Percentiles rank a stretch among this genome's conserved stretches.
These are phyloP conservation scores for Tachysurus vachellii DNA, from an alignment of 2,113 vertebrate genomes.

Conservation along the genomic window DNA sequence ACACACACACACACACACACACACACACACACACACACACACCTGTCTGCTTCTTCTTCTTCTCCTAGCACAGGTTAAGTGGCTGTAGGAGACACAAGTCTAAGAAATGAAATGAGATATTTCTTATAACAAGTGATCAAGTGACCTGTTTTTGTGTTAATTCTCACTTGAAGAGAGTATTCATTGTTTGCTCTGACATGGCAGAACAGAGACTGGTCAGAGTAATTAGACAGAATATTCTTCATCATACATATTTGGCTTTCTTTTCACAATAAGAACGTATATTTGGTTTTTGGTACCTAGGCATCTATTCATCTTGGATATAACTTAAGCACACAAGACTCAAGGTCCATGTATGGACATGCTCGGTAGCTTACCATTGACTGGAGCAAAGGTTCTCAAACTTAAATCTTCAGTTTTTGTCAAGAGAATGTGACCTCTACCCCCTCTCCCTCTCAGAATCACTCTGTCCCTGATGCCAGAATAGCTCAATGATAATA, in stretches of 20 bases:
- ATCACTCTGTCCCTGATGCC: neutral
- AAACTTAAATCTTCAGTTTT: conserved; percentile 8
- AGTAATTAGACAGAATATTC: neutral
- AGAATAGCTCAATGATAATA: neutral
- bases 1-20: neutral
- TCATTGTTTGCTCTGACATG: neutral
- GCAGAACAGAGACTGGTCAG: neutral
- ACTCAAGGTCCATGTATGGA: neutral
- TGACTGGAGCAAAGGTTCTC: neutral
- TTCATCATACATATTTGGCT: neutral
- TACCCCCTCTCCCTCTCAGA: no score
- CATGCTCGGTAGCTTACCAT: neutral
- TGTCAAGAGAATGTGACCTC: neutral
- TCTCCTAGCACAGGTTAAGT: conserved; percentile 56
- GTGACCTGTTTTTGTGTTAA: conserved; percentile 53
- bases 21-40: conserved; percentile 53
- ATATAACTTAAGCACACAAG: neutral
- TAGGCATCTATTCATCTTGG: neutral
- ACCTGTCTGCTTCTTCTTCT: conserved; percentile 65
- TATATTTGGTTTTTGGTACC: neutral
- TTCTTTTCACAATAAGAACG: neutral
- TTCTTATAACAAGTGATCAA: conserved; percentile 61
- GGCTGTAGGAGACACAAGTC: conserved; percentile 61
- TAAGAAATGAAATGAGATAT: conserved; percentile 67
- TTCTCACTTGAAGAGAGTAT: neutral